Conservation (phyloP, 1,140 invertebrate species). For the Drosophila kikkawai region DNA sequence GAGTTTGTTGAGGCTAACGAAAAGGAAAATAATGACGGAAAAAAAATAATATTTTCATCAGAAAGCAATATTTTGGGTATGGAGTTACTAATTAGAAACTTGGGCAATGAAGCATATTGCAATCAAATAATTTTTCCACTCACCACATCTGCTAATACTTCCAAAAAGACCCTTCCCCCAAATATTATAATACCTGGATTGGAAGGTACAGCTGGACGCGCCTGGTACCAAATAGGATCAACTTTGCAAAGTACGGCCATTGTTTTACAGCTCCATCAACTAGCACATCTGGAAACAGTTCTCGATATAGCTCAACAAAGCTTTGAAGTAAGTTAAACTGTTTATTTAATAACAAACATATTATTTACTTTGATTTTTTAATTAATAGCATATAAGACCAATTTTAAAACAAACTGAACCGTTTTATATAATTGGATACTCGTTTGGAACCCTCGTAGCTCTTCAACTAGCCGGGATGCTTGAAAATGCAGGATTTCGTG, state of each 20-base stretch:
- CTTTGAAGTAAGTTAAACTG: constrained; percentile 60
- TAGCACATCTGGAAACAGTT: constrained; percentile 58
- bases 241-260: constrained; percentile 50
- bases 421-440: constrained; percentile 89
- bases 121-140: constrained; percentile 57
- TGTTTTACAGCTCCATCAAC: constrained; percentile 68
- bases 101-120: constrained; percentile 86
- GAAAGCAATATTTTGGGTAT: constrained; percentile 85
- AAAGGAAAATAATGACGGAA: constrained; percentile 85
- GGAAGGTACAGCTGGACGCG: constrained; percentile 89
- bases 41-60: constrained; percentile 71
- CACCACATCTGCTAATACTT: constrained; percentile 79
- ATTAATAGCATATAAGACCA: constrained; percentile 86
- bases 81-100: constrained; percentile 86
- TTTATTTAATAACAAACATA: too few species aligned
- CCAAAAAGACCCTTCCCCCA: constrained; percentile 77
- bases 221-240: constrained; percentile 73
- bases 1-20: constrained; percentile 88
- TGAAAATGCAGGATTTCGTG: constrained; percentile 87
- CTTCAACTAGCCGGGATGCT: constrained; percentile 86
- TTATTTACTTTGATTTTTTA: neutral
- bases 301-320: constrained; percentile 54
- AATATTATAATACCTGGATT: constrained; percentile 93
- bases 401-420: constrained; percentile 86
- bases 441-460: constrained; percentile 88